Percentiles rank a stretch among this genome's conserved stretches.
phyloP scores from a whole-genome alignment of 2,797 vertebrate genomes.

The Propithecus perrieri region DNA sequence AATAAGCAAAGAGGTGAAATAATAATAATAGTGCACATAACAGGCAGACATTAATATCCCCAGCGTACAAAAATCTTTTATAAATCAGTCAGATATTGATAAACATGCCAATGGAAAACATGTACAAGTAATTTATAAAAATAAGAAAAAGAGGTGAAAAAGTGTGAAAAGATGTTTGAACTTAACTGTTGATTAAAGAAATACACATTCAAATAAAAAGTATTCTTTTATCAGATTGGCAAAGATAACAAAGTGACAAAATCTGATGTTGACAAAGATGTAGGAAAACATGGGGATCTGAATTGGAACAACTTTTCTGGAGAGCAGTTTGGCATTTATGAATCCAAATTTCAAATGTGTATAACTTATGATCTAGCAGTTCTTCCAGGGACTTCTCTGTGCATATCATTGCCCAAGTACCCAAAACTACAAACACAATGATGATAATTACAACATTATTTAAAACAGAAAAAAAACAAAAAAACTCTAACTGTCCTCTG shows the following conservation, averaged over 20 bases:
- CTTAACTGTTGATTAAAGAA: neutral
- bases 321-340: neutral
- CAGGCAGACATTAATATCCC: neutral
- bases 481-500: neutral
- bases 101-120: neutral
- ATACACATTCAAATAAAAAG: neutral
- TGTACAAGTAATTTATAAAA: neutral
- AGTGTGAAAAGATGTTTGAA: neutral
- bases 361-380: neutral
- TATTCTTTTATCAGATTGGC: neutral
- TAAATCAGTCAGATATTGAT: neutral
- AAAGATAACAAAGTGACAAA: neutral
- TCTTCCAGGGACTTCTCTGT: neutral
- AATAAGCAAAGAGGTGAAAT: neutral
- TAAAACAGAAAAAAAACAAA: neutral
- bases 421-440: neutral
- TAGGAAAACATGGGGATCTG: neutral
- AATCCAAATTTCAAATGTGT: neutral
- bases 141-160: neutral
- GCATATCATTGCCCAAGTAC: neutral
- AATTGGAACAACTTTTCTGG: neutral
- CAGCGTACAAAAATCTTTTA: neutral
- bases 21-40: neutral
- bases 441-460: neutral
- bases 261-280: neutral